These are phyloP conservation scores for Drosophila nigricruria DNA, from an alignment of 2,888 invertebrate species.

Conservation along the genomic window DNA sequence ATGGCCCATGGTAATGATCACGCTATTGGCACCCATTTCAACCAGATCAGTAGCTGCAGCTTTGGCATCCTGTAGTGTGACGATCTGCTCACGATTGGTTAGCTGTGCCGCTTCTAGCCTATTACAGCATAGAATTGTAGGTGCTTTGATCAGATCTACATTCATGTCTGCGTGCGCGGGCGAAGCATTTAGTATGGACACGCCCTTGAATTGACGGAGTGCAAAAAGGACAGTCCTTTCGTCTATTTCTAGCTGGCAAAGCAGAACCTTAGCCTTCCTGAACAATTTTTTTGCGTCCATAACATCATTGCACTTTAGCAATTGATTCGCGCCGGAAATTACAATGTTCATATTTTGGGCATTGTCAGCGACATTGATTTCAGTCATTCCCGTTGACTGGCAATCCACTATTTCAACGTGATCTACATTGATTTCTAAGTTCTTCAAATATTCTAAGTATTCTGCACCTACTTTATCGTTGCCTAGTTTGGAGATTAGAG, in stretches of 20 bases:
- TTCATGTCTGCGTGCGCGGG: conserved; percentile 90
- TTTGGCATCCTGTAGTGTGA: conserved; percentile 87
- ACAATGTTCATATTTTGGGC: conserved; percentile 98
- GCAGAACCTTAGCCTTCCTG: conserved; percentile 87
- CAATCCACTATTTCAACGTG: conserved; percentile 69
- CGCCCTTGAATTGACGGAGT: conserved; percentile 88
- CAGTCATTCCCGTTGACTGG: conserved; percentile 92
- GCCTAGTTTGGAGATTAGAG: conserved; percentile 95
- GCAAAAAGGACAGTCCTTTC: conserved; percentile 89
- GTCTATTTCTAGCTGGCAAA: conserved; percentile 95
- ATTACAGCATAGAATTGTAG: conserved; percentile 96
- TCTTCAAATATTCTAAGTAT: conserved; percentile 90
- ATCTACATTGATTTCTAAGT: conserved; percentile 88
- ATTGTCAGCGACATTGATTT: conserved; percentile 93
- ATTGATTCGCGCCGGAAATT: conserved; percentile 93
- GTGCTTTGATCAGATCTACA: conserved; percentile 87
- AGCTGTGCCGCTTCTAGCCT: conserved; percentile 92
- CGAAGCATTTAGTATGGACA: conserved; percentile 95
- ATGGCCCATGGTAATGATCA: conserved; percentile 94
- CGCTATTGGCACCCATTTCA: conserved; percentile 89
- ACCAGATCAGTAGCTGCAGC: conserved; percentile 88
- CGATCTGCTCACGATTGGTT: conserved; percentile 84
- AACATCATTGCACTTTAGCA: conserved; percentile 89
- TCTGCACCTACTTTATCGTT: conserved; percentile 93
- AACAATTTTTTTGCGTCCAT: conserved; percentile 87